Evolutionary conservation across 2,113 vertebrate species (phyloP), one percentile per base, ranked within the genome.

Genomic region (Pantherophis guttatus): DNA sequence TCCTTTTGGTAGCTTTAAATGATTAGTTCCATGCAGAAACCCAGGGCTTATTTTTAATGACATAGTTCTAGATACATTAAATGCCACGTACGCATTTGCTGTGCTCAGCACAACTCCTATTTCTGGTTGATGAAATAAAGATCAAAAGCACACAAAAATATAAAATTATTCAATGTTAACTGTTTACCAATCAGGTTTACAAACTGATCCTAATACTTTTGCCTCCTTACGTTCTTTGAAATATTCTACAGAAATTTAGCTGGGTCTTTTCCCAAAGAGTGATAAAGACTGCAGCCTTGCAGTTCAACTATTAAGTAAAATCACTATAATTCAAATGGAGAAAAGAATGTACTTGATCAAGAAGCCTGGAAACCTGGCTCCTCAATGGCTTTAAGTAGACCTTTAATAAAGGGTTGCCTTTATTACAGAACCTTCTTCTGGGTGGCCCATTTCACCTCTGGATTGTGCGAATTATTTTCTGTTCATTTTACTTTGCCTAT

Each of bases 401-500:
- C 54, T 57, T n/a, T 17, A 21, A 65, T 93, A 86, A 86, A 90
- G 44, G 59, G 52, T 9, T 29, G 24, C 55, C 52, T 54, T 53
- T 15, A 53, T 59, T 62, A 13, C 58, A 44, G 75, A 58, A 57
- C 44, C 13, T 0, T 58, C 44, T 86, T 50, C 48, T 86, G 48
- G 9, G 5, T 90, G 57, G 44, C 23, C n/a, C 75, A 11, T 59
- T 24, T 26, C 23, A 89, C 33, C 33, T 19, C 59, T 29, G 23
- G 86, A 33, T 87, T n/a, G 23, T 91, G 9, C 21, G 86, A n/a
- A 90, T 59, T 26, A 50, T 91, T 91, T 21, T 50, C 50, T 85
- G 59, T 50, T 91, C 21, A 53, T 93, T 91, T 81, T 90, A 86
- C 90, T 95, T 95, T 94, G 85, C 24, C 54, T 91, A 88, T n/a